Conservation (phyloP, 2,888 invertebrate species). For the Ypsolopha scabrella region DNA sequence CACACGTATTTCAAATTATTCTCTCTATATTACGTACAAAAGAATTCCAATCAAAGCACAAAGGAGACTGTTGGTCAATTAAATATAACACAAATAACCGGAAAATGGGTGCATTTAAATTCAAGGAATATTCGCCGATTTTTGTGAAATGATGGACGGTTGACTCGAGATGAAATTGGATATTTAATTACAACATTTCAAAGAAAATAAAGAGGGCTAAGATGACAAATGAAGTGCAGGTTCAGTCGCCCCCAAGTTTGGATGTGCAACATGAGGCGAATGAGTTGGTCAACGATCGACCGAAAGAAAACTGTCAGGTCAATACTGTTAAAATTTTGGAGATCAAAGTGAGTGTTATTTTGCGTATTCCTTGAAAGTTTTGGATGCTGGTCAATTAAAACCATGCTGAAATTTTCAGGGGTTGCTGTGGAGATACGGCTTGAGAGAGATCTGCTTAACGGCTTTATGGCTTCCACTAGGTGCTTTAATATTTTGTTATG, state of each 20-base stretch:
- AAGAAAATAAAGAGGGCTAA: slow-evolving; percentile 21
- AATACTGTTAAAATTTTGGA: slow-evolving; percentile 44
- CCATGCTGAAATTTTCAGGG: slow-evolving; percentile 39
- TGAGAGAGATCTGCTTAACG: slow-evolving; percentile 83
- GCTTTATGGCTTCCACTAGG: slow-evolving; percentile 88
- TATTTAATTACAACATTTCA: background rate
- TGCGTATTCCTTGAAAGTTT: background rate
- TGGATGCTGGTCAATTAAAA: background rate
- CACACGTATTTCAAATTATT: slow-evolving; percentile 36
- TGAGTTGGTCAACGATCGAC: slow-evolving; percentile 3
- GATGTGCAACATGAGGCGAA: slow-evolving; percentile 32
- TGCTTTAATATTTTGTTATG: slow-evolving; percentile 88
- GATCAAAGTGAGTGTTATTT: slow-evolving; percentile 35
- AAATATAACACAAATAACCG: background rate
- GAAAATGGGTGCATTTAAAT: background rate
- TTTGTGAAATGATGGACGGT: background rate
- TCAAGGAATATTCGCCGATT: background rate
- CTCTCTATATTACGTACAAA: slow-evolving; percentile 17
- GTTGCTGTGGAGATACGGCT: slow-evolving; percentile 78
- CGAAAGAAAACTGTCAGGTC: slow-evolving; percentile 20
- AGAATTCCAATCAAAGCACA: slow-evolving; percentile 16
- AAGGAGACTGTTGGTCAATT: slow-evolving; percentile 8
- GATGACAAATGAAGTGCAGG: slow-evolving; percentile 66
- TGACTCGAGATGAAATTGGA: background rate
- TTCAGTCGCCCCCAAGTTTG: slow-evolving; percentile 50